Percentiles rank a stretch among this genome's conserved stretches.
Evolutionary conservation across 2,888 invertebrate species (phyloP).

Genomic region (Leucophenga maculata): DNA sequence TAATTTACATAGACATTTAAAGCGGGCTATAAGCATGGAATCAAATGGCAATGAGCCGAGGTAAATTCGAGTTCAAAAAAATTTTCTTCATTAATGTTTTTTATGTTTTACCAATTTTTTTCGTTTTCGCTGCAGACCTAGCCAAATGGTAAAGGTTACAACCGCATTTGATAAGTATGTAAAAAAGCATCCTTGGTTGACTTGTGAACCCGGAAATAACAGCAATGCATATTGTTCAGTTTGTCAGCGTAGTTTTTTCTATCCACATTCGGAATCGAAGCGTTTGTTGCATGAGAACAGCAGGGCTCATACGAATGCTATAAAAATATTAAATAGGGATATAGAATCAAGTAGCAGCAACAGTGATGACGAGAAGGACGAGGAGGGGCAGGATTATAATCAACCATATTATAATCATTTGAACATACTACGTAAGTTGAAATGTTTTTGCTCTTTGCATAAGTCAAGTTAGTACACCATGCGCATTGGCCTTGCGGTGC

Average conservation of each 20-base stretch:
- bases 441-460: too few species aligned
- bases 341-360: too few species aligned
- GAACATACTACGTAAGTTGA: too few species aligned
- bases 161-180: constrained; percentile 43
- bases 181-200: constrained; percentile 58
- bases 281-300: constrained; percentile 57
- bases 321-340: background rate
- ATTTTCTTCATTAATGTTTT: background rate
- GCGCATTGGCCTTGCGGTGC: too few species aligned
- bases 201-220: constrained; percentile 56
- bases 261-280: constrained; percentile 57
- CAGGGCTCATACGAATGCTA: constrained; percentile 47
- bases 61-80: constrained; percentile 26
- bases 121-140: background rate
- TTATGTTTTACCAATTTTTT: background rate
- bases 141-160: background rate
- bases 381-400: constrained; percentile 31
- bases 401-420: background rate
- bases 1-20: constrained; percentile 50
- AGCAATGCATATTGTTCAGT: constrained; percentile 52
- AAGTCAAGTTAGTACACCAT: too few species aligned
- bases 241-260: constrained; percentile 56
- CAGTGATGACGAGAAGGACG: too few species aligned
- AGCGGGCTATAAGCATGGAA: constrained; percentile 38
- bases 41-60: background rate